Conservation (phyloP, 2,797 vertebrate genomes). For the Sebastes elongatus region DNA sequence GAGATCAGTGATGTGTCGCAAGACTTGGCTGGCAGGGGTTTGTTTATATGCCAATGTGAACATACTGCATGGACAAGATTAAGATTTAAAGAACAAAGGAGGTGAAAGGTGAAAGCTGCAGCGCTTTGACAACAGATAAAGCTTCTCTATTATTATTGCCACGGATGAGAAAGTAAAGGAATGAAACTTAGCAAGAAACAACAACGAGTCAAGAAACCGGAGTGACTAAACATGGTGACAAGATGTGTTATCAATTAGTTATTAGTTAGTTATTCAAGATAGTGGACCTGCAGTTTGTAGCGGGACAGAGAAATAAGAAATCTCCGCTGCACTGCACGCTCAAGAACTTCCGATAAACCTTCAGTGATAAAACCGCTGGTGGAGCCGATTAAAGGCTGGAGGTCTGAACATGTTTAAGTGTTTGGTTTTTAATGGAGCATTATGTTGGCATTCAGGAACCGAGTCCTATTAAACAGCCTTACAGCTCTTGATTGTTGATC, state of each 20-base stretch:
- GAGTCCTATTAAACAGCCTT: too few relatives aligned
- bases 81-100: not conserved
- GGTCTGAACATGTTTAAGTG: not conserved
- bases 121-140: too few relatives aligned
- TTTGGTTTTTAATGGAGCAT: not conserved
- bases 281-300: too few relatives aligned
- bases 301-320: not conserved
- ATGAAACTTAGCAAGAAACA: too few relatives aligned
- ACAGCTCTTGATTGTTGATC: too few relatives aligned
- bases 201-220: too few relatives aligned
- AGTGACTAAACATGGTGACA: too few relatives aligned
- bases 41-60: not conserved
- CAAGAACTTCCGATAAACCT: too few relatives aligned
- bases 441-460: not conserved
- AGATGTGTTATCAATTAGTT: not conserved
- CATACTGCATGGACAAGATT: not conserved
- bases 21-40: not conserved
- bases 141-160: too few relatives aligned
- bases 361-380: not conserved
- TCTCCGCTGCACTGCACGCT: not conserved
- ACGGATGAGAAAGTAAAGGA: too few relatives aligned
- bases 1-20: fast-evolving
- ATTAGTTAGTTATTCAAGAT: not conserved
- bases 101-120: too few relatives aligned
- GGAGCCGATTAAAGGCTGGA: not conserved